Percentiles rank a stretch among this genome's conserved stretches.
These are phyloP conservation scores for Dendroctonus valens DNA, from an alignment of 1,140 invertebrate genomes.

Conservation along the genomic window DNA sequence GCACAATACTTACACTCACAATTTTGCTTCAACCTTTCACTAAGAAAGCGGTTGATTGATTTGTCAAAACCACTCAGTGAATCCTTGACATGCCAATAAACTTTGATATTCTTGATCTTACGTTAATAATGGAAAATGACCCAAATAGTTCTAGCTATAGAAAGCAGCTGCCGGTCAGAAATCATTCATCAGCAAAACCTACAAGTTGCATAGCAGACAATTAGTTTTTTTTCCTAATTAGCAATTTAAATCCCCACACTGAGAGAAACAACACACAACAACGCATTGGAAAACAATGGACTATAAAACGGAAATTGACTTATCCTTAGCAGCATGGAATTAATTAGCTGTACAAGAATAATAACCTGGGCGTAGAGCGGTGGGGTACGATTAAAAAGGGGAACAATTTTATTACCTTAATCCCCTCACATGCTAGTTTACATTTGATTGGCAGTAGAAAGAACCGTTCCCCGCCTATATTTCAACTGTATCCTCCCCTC, in stretches of 20 bases:
- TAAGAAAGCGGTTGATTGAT: too few species aligned
- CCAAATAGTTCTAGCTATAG: too few species aligned
- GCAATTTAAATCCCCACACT: slow-evolving; percentile 28
- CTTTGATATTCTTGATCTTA: too few species aligned
- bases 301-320: slow-evolving; percentile 35
- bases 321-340: slow-evolving; percentile 31
- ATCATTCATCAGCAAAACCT: too few species aligned
- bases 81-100: too few species aligned
- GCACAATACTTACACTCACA: too few species aligned
- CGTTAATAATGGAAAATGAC: too few species aligned
- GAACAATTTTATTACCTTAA: slow-evolving; percentile 30
- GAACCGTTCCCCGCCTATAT: slow-evolving; percentile 37
- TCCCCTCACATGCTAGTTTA: slow-evolving; percentile 25
- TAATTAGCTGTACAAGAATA: slow-evolving; percentile 36
- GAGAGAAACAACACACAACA: slow-evolving; percentile 12
- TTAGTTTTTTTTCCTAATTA: slow-evolving; percentile 27
- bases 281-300: slow-evolving; percentile 24
- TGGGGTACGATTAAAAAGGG: slow-evolving; percentile 24
- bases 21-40: too few species aligned
- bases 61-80: too few species aligned
- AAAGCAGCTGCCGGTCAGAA: too few species aligned
- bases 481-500: slow-evolving; percentile 32
- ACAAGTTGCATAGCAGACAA: slow-evolving; percentile 2
- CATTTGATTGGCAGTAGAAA: slow-evolving; percentile 41
- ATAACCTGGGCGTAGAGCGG: slow-evolving; percentile 20